Evolutionary conservation across 2,888 invertebrate species (phyloP), one percentile per base, ranked within the genome.

Genomic region (Fabriciana adippe): DNA sequence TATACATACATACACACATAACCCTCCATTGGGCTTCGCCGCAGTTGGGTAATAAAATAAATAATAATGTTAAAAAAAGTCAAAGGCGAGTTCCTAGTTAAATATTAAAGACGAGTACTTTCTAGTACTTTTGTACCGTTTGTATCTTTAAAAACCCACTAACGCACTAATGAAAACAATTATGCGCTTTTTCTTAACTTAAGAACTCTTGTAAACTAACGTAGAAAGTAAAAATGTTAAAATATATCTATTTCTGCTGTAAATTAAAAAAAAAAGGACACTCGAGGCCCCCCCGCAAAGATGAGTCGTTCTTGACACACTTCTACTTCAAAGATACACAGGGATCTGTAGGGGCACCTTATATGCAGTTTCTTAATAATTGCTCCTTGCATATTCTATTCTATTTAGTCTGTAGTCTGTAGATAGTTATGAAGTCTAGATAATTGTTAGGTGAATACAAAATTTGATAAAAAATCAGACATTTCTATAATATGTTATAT

Each of bases 241-340:
- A 59, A 48, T 26, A 59, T 59, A 59, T 59, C 47, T 59, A 48
- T 59, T 48, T 59, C 59, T 11, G 47, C 21, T 48, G 59, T 6
- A 26, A 48, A 57, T 45, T 57, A 47, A 26, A 59, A 59, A 56
- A 57, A 55, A 59, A 48, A 59, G 47, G 26, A 59, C 59, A 26
- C 59, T 59, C 26, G 6, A 59, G 59, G 31, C 59, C 59, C 59
- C 59, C 48, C 16, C 11, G 26, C 5, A 18, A 48, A 59, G 59
- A 48, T 48, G 31, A 41, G 35, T 60, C 31, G 59, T 65, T 59
- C 65, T 65, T 65, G 65, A 65, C 65, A 65, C 18, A 65, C 59
- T 59, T 65, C 31, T 53, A 59, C 53, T 45, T 65, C 65, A 65
- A 65, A 65, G 65, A 26, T 59, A 62, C 26, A 62, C 54, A 41